These are phyloP conservation scores for Sebastes itinus DNA, from an alignment of 2,797 vertebrate species.

Conservation along the genomic window DNA sequence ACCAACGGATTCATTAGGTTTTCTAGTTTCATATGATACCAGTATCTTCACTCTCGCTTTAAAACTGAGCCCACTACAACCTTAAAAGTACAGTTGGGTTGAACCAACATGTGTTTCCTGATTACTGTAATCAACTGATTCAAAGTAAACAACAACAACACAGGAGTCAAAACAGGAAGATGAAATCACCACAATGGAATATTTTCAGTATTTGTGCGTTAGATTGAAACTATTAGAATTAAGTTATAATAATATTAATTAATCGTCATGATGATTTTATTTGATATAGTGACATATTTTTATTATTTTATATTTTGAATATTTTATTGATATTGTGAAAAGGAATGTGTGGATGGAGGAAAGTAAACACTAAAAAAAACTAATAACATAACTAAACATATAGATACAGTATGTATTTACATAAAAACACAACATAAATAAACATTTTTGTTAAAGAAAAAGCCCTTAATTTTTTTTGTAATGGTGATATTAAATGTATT, in stretches of 20 bases:
- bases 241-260: background rate
- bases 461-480: no score
- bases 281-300: background rate
- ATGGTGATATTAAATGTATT: no score
- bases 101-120: background rate
- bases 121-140: background rate
- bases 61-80: no score
- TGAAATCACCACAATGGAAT: background rate
- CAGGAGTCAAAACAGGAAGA: background rate
- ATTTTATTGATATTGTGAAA: background rate
- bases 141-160: background rate
- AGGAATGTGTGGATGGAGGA: background rate
- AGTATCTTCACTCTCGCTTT: no score
- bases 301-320: background rate
- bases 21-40: no score
- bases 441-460: no score
- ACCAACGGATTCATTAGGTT: rapidly evolving
- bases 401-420: no score
- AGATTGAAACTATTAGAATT: background rate
- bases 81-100: no score
- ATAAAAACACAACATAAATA: no score
- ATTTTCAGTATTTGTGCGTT: background rate
- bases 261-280: no score
- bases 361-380: no score
- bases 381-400: no score